These are phyloP conservation scores for Oreohelix idahoensis DNA, from an alignment of 1,140 invertebrate genomes.

Conservation along the genomic window DNA sequence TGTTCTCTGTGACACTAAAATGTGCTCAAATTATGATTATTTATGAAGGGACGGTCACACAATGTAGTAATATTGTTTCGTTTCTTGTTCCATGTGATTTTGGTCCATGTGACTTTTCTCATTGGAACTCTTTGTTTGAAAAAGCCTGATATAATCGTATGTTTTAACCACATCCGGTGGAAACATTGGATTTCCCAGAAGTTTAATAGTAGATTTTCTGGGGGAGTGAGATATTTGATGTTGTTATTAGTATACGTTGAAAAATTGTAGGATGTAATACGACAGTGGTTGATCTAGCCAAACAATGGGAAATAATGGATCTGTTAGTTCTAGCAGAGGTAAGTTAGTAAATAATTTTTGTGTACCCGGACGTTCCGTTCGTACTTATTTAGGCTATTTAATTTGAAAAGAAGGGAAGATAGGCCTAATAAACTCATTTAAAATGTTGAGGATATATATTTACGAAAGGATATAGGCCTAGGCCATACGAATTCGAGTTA, in stretches of 20 bases:
- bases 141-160: background rate
- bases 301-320: constrained; percentile 3
- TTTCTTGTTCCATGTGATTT: too few species aligned
- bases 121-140: background rate
- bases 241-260: background rate
- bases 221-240: background rate
- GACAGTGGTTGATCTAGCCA: background rate
- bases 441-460: too few species aligned
- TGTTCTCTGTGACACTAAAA: too few species aligned
- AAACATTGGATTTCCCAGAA: background rate
- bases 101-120: too few species aligned
- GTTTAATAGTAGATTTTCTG: background rate
- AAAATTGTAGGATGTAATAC: background rate
- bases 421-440: too few species aligned
- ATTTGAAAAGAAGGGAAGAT: too few species aligned
- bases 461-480: too few species aligned
- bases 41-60: too few species aligned
- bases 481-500: too few species aligned
- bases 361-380: background rate
- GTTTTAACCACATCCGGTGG: background rate
- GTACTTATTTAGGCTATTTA: too few species aligned
- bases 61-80: too few species aligned
- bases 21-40: too few species aligned
- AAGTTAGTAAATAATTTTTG: background rate
- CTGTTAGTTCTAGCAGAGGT: background rate